A percentile compares a stretch with the other conserved stretches of the same genome.
phyloP scores from a whole-genome alignment of 2,113 vertebrate genomes.

The Neomonachus schauinslandi region DNA sequence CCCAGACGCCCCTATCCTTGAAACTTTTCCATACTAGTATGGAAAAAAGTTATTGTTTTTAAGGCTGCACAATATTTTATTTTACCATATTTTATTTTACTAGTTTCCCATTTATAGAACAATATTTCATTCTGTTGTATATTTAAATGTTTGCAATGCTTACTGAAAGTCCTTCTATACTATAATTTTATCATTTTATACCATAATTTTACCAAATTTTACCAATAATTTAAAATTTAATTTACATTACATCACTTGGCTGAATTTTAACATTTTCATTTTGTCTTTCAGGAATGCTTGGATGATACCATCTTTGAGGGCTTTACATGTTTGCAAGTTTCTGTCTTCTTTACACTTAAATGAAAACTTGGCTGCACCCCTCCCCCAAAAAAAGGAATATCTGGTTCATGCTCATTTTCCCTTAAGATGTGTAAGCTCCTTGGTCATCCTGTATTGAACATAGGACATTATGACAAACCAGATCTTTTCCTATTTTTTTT shows the following conservation, averaged over 20 bases:
- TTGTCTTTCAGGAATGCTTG: not conserved
- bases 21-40: not conserved
- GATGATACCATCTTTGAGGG: not conserved
- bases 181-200: too few relatives aligned
- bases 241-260: not conserved
- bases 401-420: not conserved
- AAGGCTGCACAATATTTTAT: not conserved
- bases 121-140: not conserved
- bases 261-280: not conserved
- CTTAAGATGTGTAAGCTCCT: not conserved
- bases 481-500: not conserved
- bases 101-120: not conserved
- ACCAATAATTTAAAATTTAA: not conserved
- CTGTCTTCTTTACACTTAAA: not conserved
- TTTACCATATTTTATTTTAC: not conserved
- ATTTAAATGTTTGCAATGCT: not conserved
- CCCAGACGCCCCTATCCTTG: not conserved
- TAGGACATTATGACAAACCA: not conserved
- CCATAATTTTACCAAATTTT: too few relatives aligned
- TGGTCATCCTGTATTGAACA: not conserved
- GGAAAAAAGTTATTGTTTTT: not conserved
- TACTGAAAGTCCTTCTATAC: too few relatives aligned
- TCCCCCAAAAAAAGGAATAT: not conserved
- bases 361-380: not conserved
- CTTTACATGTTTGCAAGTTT: slow-evolving; percentile 1